Base-by-base conservation (phyloP, 2,797 vertebrate genomes). In the Chaunax sp. region DNA sequence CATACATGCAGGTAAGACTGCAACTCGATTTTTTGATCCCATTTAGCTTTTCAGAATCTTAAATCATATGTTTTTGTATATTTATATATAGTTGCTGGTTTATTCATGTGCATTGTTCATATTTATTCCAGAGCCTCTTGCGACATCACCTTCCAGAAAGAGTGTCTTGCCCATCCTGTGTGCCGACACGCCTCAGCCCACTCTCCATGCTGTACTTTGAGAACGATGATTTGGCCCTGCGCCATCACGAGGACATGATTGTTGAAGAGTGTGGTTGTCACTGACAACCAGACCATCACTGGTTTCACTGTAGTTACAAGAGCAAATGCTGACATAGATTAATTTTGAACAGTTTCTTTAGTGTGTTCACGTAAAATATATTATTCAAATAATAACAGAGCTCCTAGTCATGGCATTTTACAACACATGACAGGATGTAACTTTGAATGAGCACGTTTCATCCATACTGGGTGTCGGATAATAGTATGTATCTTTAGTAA, bases 121-220 rank as follows among this genome's bases (percentile, higher is more conserved):
- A 0, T 75, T 1, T 60, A 16, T 75, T 86, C 4, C 92, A 97
- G 96, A 97, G 96, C 71, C 83, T 98, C 76, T 64, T 98, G 84
- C 91, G 90, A 78, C 88, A 94, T 47, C 94, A 95, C 80, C 94
- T 97, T 5, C 96, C 96, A 6, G 90, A 92, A 6, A 86, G 87
- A 11, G 95, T 94, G 30, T 87, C 92, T 0, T 96, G 95, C 2
- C 92, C 93, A 0, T 92, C 91, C 55, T 98, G 96, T 15, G 94
- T 95, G n/a, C 95, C 96, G 0, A 89, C 94, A 0, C 94, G 86
- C 54, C 94, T 97, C 92, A 95, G 94, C 50, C 88, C 96, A 0
- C 93, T 97, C 25, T 97, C 96, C 83, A 97, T 98, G 96, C 89
- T 98, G 46, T 97, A 97, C 90, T 95, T 95, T 0, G 96, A 97